These are phyloP conservation scores for Agriopis leucophaearia DNA, from an alignment of 2,888 invertebrate genomes.

Conservation along the genomic window DNA sequence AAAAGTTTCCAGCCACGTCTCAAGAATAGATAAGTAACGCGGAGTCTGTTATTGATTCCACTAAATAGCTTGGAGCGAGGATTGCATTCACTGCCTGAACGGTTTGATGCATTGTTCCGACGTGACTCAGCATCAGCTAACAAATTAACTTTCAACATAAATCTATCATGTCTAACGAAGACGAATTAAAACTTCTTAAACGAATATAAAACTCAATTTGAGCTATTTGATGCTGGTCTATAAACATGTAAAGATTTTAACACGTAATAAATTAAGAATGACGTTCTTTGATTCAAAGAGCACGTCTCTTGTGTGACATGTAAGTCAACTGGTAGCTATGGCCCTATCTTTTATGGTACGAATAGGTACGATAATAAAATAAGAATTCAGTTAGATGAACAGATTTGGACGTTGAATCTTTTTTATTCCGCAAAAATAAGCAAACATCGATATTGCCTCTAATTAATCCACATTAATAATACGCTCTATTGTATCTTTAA, in stretches of 20 bases:
- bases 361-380: slow-evolving; percentile 8
- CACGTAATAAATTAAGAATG: slow-evolving; percentile 23
- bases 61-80: slow-evolving; percentile 34
- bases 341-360: slow-evolving; percentile 16
- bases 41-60: slow-evolving; percentile 40
- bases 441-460: slow-evolving; percentile 28
- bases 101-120: slow-evolving; percentile 39
- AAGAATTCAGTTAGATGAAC: slow-evolving; percentile 17
- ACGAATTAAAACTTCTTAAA: slow-evolving; percentile 35
- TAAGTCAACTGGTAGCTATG: slow-evolving; percentile 31
- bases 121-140: slow-evolving; percentile 38
- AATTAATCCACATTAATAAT: slow-evolving; percentile 25
- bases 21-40: slow-evolving; percentile 47
- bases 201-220: slow-evolving; percentile 29
- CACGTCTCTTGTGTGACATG: neutral
- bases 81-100: slow-evolving; percentile 35
- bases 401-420: slow-evolving; percentile 34
- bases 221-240: slow-evolving; percentile 9
- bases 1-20: slow-evolving; percentile 45
- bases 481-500: neutral
- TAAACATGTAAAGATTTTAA: slow-evolving; percentile 5
- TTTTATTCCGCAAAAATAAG: slow-evolving; percentile 35
- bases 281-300: slow-evolving; percentile 2
- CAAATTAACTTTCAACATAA: slow-evolving; percentile 41
- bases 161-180: slow-evolving; percentile 41